Percentiles rank a stretch among this genome's conserved stretches.
These are phyloP conservation scores for Hanleya hanleyi DNA, from an alignment of 2,888 invertebrate species.

Conservation along the genomic window DNA sequence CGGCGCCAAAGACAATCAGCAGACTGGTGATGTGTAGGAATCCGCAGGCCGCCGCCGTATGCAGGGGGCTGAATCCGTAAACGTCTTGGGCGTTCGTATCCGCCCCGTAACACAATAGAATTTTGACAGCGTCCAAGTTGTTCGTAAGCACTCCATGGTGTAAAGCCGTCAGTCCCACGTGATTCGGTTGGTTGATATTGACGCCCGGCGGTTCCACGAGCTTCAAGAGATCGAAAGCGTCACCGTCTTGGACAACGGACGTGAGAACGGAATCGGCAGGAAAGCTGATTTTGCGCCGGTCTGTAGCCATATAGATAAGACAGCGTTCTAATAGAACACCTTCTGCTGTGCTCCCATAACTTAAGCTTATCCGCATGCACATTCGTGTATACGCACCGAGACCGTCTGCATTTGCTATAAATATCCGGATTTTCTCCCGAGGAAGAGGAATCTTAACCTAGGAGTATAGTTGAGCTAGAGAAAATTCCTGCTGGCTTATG, in stretches of 20 bases:
- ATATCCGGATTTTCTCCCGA: no score
- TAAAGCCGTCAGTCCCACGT: constrained; percentile 62
- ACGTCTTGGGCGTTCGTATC: constrained; percentile 60
- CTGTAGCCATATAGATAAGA: not conserved
- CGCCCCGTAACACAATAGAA: constrained; percentile 57
- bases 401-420: no score
- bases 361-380: no score
- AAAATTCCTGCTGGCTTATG: no score
- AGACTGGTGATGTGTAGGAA: constrained; percentile 60
- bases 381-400: no score
- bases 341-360: no score
- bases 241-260: constrained; percentile 65
- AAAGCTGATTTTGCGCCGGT: constrained; percentile 57
- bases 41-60: constrained; percentile 65
- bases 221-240: constrained; percentile 53
- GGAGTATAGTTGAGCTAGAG: no score
- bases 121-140: constrained; percentile 64
- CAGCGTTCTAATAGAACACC: no score
- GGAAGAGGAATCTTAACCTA: no score
- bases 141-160: constrained; percentile 65
- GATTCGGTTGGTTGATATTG: constrained; percentile 59
- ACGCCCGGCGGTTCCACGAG: constrained; percentile 45
- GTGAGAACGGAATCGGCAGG: constrained; percentile 62
- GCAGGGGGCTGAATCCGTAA: constrained; percentile 62
- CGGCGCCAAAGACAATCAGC: constrained; percentile 59